A percentile compares a stretch with the other conserved stretches of the same genome.
phyloP scores from a whole-genome alignment of 1,140 invertebrate genomes.

The Drosophila subpulchrella region DNA sequence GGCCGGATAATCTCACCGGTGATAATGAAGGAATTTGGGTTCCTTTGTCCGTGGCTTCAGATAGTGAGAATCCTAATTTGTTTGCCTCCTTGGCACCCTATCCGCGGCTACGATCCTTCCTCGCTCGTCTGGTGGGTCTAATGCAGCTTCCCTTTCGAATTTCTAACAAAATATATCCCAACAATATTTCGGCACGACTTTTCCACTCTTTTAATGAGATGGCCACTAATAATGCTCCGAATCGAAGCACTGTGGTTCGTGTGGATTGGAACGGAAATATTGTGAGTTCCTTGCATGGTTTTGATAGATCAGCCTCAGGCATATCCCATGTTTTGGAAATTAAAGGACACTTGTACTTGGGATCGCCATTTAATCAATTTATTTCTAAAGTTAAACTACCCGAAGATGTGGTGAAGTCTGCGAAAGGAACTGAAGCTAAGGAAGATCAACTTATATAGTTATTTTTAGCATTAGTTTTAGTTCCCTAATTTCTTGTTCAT shows the following conservation, averaged over 20 bases:
- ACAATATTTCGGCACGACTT: constrained; percentile 57
- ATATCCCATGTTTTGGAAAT: constrained; percentile 87
- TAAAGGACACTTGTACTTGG: constrained; percentile 85
- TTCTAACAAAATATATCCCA: constrained; percentile 85
- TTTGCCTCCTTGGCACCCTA: constrained; percentile 86
- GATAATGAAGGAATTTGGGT: constrained; percentile 89
- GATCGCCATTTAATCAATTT: constrained; percentile 85
- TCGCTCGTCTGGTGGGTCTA: constrained; percentile 85
- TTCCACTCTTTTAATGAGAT: constrained; percentile 85
- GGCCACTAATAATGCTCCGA: constrained; percentile 58
- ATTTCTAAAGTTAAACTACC: constrained; percentile 18
- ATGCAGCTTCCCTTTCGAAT: constrained; percentile 86
- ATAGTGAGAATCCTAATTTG: constrained; percentile 85
- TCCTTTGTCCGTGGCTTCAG: constrained; percentile 85
- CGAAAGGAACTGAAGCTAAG: background rate
- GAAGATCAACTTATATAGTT: too few species aligned
- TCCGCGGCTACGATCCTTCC: constrained; percentile 87
- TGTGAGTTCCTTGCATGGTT: constrained; percentile 86
- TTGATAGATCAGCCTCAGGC: constrained; percentile 83
- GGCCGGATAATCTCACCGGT: constrained; percentile 90
- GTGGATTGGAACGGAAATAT: constrained; percentile 88
- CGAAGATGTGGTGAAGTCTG: background rate
- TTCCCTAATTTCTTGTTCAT: background rate
- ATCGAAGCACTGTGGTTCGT: constrained; percentile 86
- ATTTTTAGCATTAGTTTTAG: background rate